A percentile compares a stretch with the other conserved stretches of the same genome.
Conservation (phyloP, 2,797 vertebrate genomes). For the Gymnoscopelus braueri region DNA sequence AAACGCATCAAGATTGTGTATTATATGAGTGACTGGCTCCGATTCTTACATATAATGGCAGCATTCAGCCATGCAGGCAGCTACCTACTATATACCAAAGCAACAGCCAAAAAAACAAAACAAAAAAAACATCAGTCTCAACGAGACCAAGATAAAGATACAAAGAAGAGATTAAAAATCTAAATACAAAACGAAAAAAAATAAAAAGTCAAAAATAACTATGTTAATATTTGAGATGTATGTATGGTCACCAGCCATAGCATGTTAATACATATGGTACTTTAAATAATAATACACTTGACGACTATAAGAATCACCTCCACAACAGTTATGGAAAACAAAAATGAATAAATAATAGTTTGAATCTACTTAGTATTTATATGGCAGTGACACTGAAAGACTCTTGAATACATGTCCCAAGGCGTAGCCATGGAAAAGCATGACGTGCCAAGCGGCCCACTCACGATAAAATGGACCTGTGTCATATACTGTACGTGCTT, state of each 20-base stretch:
- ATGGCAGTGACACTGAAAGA: conserved; percentile 73
- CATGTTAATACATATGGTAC: conserved; percentile 92
- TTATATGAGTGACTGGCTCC: conserved; percentile 12
- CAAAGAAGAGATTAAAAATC: conserved; percentile 56
- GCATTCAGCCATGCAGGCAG: conserved; percentile 51
- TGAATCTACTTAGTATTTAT: conserved; percentile 81
- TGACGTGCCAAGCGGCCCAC: conserved; percentile 18
- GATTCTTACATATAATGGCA: conserved; percentile 18
- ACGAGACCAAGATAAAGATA: conserved; percentile 52
- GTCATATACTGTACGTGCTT: conserved; percentile 40
- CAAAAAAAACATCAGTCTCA: conserved; percentile 31
- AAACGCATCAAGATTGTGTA: background rate
- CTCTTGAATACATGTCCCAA: conserved; percentile 46
- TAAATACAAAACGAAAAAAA: conserved; percentile 35
- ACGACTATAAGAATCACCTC: conserved; percentile 86
- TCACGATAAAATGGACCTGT: conserved; percentile 20
- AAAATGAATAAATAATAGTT: conserved; percentile 90
- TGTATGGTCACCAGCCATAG: conserved; percentile 98
- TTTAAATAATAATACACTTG: conserved; percentile 94
- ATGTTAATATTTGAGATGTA: conserved; percentile 85
- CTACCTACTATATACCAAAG: conserved; percentile 49
- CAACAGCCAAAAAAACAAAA: conserved; percentile 34
- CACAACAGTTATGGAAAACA: conserved; percentile 82
- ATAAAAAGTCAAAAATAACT: conserved; percentile 61
- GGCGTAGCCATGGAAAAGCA: background rate